These are phyloP conservation scores for Antheraea yamamai DNA, from an alignment of 2,888 invertebrate species.

Conservation along the genomic window DNA sequence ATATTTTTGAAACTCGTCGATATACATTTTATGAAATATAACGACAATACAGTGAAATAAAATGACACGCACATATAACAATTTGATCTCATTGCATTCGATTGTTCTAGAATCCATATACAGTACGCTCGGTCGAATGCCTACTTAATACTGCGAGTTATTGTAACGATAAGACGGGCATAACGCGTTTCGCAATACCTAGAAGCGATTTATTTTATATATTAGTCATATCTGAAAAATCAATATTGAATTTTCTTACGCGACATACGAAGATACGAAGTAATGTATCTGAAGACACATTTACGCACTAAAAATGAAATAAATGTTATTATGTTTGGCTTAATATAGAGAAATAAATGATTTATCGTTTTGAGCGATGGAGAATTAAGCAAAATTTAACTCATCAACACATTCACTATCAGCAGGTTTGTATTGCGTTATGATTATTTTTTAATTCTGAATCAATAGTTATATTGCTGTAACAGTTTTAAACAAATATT, in stretches of 20 bases:
- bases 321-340: not conserved
- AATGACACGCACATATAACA: conserved; percentile 29
- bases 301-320: not conserved
- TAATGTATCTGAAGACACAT: not conserved
- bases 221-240: not conserved
- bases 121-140: conserved; percentile 28
- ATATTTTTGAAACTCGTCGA: not conserved
- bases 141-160: conserved; percentile 23
- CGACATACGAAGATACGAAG: not conserved
- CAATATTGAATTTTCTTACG: conserved; percentile 1
- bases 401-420: not conserved
- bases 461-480: too few species aligned
- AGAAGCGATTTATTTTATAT: not conserved
- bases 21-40: conserved; percentile 28
- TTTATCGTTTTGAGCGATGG: not conserved
- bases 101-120: conserved; percentile 44
- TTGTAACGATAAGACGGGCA: conserved; percentile 17
- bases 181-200: conserved; percentile 13
- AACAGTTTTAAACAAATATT: too few species aligned
- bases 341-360: not conserved
- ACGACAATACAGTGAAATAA: conserved; percentile 31
- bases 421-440: not conserved
- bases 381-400: not conserved
- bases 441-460: not conserved
- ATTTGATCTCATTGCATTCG: conserved; percentile 39